These are phyloP conservation scores for Ypsolopha sequella DNA, from an alignment of 2,888 invertebrate genomes.

Conservation along the genomic window DNA sequence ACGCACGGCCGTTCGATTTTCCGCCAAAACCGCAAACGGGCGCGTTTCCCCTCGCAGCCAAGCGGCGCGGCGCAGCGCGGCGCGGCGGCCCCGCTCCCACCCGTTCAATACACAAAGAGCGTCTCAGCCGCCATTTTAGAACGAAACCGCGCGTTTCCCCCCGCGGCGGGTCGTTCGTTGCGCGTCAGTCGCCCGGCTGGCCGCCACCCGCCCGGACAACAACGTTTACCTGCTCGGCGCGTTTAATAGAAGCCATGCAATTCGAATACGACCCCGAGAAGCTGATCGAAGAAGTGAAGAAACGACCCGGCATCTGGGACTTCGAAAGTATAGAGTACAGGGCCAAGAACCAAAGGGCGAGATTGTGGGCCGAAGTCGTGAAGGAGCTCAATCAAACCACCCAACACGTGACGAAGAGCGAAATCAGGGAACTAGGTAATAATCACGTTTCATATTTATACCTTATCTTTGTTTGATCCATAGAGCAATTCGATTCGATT, in stretches of 20 bases:
- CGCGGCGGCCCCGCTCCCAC: slow-evolving; percentile 21
- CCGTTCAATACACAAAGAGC: slow-evolving; percentile 2
- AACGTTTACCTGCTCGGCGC: slow-evolving; percentile 10
- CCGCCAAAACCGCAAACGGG: neutral
- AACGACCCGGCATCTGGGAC: slow-evolving; percentile 58
- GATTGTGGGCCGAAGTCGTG: slow-evolving; percentile 51
- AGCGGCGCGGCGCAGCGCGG: too few relatives aligned
- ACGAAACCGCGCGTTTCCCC: slow-evolving; percentile 45
- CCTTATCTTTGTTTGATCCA: neutral
- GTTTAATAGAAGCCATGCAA: slow-evolving; percentile 26
- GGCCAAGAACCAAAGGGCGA: slow-evolving; percentile 32
- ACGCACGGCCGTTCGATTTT: neutral
- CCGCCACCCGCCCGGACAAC: slow-evolving; percentile 19
- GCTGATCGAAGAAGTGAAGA: slow-evolving; percentile 50
- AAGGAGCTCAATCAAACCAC: slow-evolving; percentile 41
- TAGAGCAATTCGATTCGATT: neutral
- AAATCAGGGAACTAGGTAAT: slow-evolving; percentile 55
- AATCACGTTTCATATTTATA: neutral
- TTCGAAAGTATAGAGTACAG: slow-evolving; percentile 42
- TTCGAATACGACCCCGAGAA: slow-evolving; percentile 60
- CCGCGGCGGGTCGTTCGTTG: slow-evolving; percentile 22
- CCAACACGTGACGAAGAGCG: slow-evolving; percentile 46
- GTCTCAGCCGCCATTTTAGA: slow-evolving; percentile 44
- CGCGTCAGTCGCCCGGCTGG: slow-evolving; percentile 56
- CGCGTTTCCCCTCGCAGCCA: slow-evolving; percentile 14